A percentile compares a stretch with the other conserved stretches of the same genome.
These are phyloP conservation scores for Galaxias olidus DNA, from an alignment of 2,797 vertebrate species.

Conservation along the genomic window DNA sequence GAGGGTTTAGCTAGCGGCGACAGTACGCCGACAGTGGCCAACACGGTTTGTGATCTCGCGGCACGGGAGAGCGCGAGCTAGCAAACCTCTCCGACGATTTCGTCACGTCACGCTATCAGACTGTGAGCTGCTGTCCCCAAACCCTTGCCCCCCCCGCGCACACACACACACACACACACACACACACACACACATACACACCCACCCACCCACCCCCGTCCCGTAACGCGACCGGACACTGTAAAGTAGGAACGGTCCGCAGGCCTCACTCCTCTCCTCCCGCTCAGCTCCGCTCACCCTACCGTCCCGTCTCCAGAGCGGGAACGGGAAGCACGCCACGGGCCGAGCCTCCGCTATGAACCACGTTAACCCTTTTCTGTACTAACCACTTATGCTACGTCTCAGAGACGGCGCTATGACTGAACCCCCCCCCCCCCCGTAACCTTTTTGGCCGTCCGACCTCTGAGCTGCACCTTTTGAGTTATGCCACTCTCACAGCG, in stretches of 20 bases:
- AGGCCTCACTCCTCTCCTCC: no score
- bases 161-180: no score
- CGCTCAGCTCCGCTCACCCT: no score
- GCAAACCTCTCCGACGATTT: no score
- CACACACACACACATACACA: no score
- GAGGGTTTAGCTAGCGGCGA: no score
- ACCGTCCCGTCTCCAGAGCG: conserved; percentile 7
- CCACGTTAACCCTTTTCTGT: conserved; percentile 34
- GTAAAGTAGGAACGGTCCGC: no score
- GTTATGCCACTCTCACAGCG: conserved; percentile 68
- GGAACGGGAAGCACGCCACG: background rate
- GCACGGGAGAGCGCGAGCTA: conserved; percentile 3
- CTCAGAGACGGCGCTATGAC: conserved; percentile 72
- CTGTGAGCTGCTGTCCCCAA: conserved; percentile 38
- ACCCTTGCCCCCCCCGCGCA: no score
- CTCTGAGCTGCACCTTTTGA: conserved; percentile 75
- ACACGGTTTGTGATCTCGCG: no score
- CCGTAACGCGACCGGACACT: no score
- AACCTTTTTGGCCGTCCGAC: conserved; percentile 51
- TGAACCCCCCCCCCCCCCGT: conserved; percentile 66
- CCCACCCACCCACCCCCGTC: conserved; percentile 31
- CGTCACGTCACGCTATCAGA: no score
- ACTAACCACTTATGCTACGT: conserved; percentile 75
- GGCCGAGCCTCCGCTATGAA: conserved; percentile 14
- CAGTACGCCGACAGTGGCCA: no score